phyloP scores from a whole-genome alignment of 2,113 vertebrate species.

The Sula dactylatra region DNA sequence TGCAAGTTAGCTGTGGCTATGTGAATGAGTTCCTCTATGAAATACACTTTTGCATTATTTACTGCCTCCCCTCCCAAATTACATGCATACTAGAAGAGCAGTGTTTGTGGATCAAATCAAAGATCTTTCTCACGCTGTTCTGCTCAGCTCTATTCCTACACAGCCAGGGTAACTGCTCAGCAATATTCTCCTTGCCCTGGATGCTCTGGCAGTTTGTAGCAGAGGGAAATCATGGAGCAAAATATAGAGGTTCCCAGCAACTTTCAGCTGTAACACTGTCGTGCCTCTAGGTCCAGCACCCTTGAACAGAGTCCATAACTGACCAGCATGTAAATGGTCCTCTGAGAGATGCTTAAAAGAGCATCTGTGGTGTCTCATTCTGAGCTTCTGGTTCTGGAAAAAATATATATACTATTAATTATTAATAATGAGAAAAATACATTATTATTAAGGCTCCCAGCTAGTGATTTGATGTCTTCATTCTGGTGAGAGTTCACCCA shows the following conservation, averaged over 20 bases:
- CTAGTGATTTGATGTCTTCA: background rate
- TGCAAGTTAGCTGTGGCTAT: background rate
- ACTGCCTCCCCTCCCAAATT: fast-evolving
- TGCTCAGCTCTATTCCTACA: background rate
- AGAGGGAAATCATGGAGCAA: background rate
- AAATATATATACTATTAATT: background rate
- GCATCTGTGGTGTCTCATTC: background rate
- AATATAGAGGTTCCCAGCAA: background rate
- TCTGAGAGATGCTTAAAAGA: background rate
- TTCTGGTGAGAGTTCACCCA: background rate
- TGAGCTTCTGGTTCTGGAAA: fast-evolving
- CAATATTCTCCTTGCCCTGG: background rate
- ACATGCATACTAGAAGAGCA: background rate
- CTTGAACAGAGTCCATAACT: background rate
- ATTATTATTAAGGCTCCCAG: background rate
- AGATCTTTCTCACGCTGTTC: background rate
- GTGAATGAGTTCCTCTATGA: background rate
- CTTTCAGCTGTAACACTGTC: background rate
- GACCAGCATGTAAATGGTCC: background rate
- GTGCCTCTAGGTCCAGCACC: background rate
- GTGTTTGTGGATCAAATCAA: background rate
- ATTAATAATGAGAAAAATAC: background rate
- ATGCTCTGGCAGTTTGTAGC: background rate
- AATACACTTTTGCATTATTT: background rate
- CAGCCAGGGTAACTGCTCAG: background rate